Percentiles rank a stretch among this genome's conserved stretches.
Evolutionary conservation across 2,113 vertebrate species (phyloP).

Genomic region (Sorex fumeus): DNA sequence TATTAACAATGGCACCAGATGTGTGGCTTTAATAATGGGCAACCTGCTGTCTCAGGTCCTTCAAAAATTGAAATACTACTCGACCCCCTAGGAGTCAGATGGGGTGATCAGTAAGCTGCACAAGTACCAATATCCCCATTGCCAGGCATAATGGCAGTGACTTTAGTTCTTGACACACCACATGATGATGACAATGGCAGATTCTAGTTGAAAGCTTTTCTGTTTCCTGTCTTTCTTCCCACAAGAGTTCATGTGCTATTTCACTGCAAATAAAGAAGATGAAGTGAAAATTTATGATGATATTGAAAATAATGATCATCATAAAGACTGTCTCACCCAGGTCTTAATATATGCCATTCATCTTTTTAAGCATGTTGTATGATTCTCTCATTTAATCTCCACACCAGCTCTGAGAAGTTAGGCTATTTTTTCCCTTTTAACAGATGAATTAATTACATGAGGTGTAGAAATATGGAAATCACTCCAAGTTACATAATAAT

Average conservation of each 20-base stretch:
- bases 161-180: not conserved
- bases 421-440: not conserved
- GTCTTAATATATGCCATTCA: not conserved
- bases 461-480: constrained; percentile 5
- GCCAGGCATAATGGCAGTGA: not conserved
- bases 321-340: not conserved
- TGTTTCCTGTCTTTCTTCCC: not conserved
- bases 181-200: constrained; percentile 31
- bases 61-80: constrained; percentile 45
- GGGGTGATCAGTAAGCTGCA: not conserved
- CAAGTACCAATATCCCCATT: not conserved
- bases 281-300: not conserved
- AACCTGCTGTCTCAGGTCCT: constrained; percentile 30
- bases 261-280: not conserved
- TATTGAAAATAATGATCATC: not conserved
- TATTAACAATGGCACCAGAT: constrained; percentile 60
- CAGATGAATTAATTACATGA: not conserved
- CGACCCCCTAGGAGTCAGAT: not conserved
- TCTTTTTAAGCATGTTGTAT: not conserved
- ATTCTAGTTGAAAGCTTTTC: constrained; percentile 23
- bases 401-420: not conserved
- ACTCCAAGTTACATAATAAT: not conserved
- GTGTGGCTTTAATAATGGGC: constrained; percentile 59
- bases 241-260: not conserved
- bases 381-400: not conserved